A percentile compares a stretch with the other conserved stretches of the same genome.
Conservation (phyloP, 2,888 invertebrate species). For the Trissoscelio sp. region DNA sequence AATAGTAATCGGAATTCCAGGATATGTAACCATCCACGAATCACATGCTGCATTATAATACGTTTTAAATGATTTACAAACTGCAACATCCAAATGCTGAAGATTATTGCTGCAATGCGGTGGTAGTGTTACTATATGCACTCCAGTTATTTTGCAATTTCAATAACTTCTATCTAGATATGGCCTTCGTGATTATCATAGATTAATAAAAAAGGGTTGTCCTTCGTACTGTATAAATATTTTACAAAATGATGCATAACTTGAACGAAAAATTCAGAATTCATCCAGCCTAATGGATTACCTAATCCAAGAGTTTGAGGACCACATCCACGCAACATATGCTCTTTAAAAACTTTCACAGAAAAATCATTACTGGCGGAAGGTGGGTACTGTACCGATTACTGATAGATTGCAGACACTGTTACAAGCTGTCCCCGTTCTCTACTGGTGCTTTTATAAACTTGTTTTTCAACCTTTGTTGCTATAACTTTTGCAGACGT, state of each 20-base stretch:
- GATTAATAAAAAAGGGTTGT: slow-evolving; percentile 74
- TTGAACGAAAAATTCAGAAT: slow-evolving; percentile 56
- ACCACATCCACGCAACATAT: slow-evolving; percentile 55
- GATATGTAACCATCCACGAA: slow-evolving; percentile 78
- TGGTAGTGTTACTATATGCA: slow-evolving; percentile 76
- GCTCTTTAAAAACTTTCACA: slow-evolving; percentile 47
- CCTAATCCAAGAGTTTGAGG: slow-evolving; percentile 51
- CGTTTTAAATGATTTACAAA: slow-evolving; percentile 72
- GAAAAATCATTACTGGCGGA: slow-evolving; percentile 76
- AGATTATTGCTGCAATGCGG: slow-evolving; percentile 78
- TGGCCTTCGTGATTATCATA: slow-evolving; percentile 73
- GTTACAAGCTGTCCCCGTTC: slow-evolving; percentile 80
- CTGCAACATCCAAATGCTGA: slow-evolving; percentile 76
- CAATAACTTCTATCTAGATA: slow-evolving; percentile 65
- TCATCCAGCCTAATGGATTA: slow-evolving; percentile 66
- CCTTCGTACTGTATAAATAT: slow-evolving; percentile 71
- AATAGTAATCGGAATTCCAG: too few species aligned
- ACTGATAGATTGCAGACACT: slow-evolving; percentile 75
- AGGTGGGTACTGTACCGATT: slow-evolving; percentile 78
- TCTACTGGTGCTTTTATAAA: slow-evolving; percentile 79
- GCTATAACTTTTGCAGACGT: slow-evolving; percentile 77
- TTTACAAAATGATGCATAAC: slow-evolving; percentile 76
- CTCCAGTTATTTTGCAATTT: slow-evolving; percentile 75
- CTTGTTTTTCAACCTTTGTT: slow-evolving; percentile 79
- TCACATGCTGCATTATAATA: slow-evolving; percentile 62